These are phyloP conservation scores for Setophaga coronata DNA, from an alignment of 2,113 vertebrate genomes.

Conservation along the genomic window DNA sequence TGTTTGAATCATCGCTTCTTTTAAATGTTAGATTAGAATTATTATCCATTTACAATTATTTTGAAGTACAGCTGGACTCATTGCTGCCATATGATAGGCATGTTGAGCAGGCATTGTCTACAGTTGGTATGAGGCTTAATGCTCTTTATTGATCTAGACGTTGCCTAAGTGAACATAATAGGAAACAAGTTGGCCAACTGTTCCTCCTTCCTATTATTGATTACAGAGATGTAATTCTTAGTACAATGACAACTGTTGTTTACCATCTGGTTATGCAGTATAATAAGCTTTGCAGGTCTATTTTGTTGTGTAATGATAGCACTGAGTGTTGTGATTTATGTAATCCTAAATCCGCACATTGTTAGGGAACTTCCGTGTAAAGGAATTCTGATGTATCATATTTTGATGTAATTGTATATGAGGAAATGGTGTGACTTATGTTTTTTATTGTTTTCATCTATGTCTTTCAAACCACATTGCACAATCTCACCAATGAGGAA, in stretches of 20 bases:
- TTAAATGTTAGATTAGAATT: conserved; percentile 26
- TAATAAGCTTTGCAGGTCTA: conserved; percentile 70
- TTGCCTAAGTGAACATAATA: conserved; percentile 77
- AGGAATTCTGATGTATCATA: conserved; percentile 34
- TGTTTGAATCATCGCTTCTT: not conserved
- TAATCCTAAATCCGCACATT: conserved; percentile 40
- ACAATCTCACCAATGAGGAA: not conserved
- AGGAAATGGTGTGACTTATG: not conserved
- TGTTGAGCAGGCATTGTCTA: conserved; percentile 53
- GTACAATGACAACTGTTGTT: conserved; percentile 71
- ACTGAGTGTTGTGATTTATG: conserved; percentile 34
- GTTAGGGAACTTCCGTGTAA: not conserved
- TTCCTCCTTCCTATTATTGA: conserved; percentile 74
- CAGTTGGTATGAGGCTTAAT: conserved; percentile 71
- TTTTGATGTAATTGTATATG: not conserved
- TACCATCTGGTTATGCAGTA: conserved; percentile 68
- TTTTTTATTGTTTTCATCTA: conserved; percentile 17
- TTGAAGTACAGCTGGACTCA: conserved; percentile 54
- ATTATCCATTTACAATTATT: conserved; percentile 50
- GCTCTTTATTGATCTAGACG: conserved; percentile 73
- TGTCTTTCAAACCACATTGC: not conserved
- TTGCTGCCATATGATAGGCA: conserved; percentile 41
- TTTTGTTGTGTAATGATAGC: conserved; percentile 43
- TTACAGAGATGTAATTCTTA: conserved; percentile 72
- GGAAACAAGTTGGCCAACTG: conserved; percentile 75